phyloP scores from a whole-genome alignment of 2,797 vertebrate species.

The Chloroceryle inda region DNA sequence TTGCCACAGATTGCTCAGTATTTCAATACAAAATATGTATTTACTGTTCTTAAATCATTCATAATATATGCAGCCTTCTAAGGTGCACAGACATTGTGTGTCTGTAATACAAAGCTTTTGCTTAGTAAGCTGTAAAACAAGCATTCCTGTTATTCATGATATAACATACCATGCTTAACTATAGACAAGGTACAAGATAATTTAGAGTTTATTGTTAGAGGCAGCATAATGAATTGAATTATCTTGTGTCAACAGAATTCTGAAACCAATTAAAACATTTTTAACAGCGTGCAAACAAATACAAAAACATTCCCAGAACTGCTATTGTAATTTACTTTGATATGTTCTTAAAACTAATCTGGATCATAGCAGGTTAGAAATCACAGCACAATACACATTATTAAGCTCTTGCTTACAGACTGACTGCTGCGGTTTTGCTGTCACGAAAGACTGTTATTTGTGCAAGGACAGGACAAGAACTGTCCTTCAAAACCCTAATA shows the following conservation, averaged over 20 bases:
- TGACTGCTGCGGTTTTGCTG: slow-evolving; percentile 12
- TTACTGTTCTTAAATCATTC: slow-evolving; percentile 9
- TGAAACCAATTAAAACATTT: slow-evolving; percentile 37
- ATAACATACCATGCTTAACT: neutral
- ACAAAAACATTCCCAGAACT: neutral
- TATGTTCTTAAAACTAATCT: slow-evolving; percentile 57
- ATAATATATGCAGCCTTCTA: neutral
- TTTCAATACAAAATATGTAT: slow-evolving; percentile 7
- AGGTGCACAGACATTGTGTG: neutral
- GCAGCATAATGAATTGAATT: neutral
- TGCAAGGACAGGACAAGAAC: slow-evolving; percentile 32
- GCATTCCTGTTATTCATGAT: neutral
- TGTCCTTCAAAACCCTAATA: neutral
- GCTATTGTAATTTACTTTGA: slow-evolving; percentile 34
- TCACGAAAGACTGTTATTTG: slow-evolving; percentile 49
- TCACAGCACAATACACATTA: slow-evolving; percentile 5
- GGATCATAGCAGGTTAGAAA: slow-evolving; percentile 32
- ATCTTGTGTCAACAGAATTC: slow-evolving; percentile 34
- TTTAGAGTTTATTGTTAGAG: slow-evolving; percentile 18
- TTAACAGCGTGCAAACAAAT: neutral
- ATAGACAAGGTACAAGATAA: neutral
- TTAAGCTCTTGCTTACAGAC: slow-evolving; percentile 17
- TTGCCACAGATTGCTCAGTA: neutral
- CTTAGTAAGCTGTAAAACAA: neutral
- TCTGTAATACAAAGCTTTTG: neutral